Conservation (phyloP, 2,888 invertebrate genomes). For the Ophraella communa region DNA sequence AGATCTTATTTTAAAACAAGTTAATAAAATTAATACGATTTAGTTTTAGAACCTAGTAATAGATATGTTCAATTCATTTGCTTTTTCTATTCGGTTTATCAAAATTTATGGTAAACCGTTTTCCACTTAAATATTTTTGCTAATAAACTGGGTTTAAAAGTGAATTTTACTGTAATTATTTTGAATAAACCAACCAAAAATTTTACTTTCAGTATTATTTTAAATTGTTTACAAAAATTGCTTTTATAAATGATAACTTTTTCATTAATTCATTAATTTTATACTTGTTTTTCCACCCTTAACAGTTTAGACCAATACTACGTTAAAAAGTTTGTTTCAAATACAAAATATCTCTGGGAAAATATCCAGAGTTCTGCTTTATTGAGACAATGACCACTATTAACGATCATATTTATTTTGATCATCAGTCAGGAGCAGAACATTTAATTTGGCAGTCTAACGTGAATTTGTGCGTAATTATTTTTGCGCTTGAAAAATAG, state of each 20-base stretch:
- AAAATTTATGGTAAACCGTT: too few species aligned
- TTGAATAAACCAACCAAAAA: too few species aligned
- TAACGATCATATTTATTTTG: not conserved
- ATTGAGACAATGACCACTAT: not conserved
- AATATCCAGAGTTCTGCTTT: not conserved
- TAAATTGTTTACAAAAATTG: too few species aligned
- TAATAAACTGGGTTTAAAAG: too few species aligned
- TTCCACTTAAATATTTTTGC: too few species aligned
- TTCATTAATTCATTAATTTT: not conserved
- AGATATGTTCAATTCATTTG: too few species aligned
- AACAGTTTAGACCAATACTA: not conserved
- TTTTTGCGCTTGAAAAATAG: not conserved
- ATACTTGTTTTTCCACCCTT: not conserved
- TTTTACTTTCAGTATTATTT: too few species aligned
- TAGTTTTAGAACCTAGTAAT: too few species aligned
- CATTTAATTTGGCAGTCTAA: constrained; percentile 7
- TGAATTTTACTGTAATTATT: too few species aligned
- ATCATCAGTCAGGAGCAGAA: not conserved
- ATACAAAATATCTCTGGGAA: constrained; percentile 1
- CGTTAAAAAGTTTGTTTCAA: not conserved
- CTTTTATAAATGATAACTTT: not conserved
- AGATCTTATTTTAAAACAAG: too few species aligned
- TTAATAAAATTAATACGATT: too few species aligned
- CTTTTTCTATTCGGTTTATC: too few species aligned
- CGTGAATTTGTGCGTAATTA: constrained; percentile 4